These are phyloP conservation scores for Sula dactylatra DNA, from an alignment of 2,113 vertebrate species.

Conservation along the genomic window DNA sequence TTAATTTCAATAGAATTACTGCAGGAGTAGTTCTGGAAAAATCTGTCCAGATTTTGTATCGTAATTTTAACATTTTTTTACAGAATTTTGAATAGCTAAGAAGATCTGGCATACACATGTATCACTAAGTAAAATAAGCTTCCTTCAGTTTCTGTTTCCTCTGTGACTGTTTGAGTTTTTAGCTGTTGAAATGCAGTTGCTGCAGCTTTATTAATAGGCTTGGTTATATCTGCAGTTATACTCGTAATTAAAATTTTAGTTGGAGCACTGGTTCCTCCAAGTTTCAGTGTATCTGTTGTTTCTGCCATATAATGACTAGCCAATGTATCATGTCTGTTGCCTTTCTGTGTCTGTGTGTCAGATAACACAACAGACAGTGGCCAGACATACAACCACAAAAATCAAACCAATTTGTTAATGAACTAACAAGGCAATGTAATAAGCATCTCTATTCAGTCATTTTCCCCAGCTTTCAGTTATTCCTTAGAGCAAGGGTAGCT, in stretches of 20 bases:
- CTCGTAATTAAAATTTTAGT: not conserved
- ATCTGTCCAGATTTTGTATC: not conserved
- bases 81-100: not conserved
- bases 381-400: slow-evolving; percentile 38
- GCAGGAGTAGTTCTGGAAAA: not conserved
- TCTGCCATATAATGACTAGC: not conserved
- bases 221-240: not conserved
- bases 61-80: not conserved
- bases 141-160: not conserved
- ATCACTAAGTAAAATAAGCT: not conserved
- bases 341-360: slow-evolving; percentile 13
- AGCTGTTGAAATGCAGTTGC: not conserved
- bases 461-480: not conserved
- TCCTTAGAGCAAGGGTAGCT: slow-evolving; percentile 51
- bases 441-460: not conserved
- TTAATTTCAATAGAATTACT: slow-evolving; percentile 19
- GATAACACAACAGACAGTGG: slow-evolving; percentile 18
- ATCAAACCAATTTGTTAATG: slow-evolving; percentile 54
- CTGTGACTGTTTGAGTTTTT: not conserved
- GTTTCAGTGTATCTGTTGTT: not conserved
- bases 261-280: not conserved
- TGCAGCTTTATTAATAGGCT: not conserved
- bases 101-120: not conserved
- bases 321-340: not conserved
- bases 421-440: not conserved